These are phyloP conservation scores for Acrobasis consociella DNA, from an alignment of 2,888 invertebrate species.

Conservation along the genomic window DNA sequence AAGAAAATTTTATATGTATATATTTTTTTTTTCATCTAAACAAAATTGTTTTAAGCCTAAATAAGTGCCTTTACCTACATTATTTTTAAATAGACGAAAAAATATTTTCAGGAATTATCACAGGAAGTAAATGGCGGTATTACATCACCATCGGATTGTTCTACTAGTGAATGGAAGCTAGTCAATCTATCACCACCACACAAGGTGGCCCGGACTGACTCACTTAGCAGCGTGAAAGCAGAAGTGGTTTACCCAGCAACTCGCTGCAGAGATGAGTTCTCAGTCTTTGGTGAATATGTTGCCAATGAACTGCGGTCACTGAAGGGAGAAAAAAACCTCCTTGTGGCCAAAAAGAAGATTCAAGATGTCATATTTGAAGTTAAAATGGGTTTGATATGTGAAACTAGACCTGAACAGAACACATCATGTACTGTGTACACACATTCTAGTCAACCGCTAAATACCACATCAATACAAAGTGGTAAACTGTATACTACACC, in stretches of 20 bases:
- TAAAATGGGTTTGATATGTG: constrained; percentile 81
- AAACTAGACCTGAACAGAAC: constrained; percentile 52
- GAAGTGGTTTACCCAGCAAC: constrained; percentile 48
- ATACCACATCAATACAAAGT: constrained; percentile 47
- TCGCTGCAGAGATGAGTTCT: constrained; percentile 75
- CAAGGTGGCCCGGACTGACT: constrained; percentile 56
- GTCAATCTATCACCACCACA: constrained; percentile 53
- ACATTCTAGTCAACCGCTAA: constrained; percentile 47
- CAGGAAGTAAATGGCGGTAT: constrained; percentile 44
- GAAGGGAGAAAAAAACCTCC: constrained; percentile 79
- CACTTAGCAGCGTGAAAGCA: constrained; percentile 46
- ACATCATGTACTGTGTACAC: constrained; percentile 56
- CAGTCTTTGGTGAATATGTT: constrained; percentile 83
- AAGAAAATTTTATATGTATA: no score
- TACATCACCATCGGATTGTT: constrained; percentile 47
- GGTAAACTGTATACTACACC: constrained; percentile 63
- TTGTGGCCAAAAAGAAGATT: constrained; percentile 83
- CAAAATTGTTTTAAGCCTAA: no score
- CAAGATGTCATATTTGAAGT: constrained; percentile 84
- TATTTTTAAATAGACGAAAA: neutral
- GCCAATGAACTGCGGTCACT: constrained; percentile 83
- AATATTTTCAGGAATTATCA: constrained; percentile 58
- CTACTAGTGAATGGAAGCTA: constrained; percentile 53
- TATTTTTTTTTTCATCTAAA: no score
- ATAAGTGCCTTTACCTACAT: no score